These are phyloP conservation scores for Diceros bicornis DNA, from an alignment of 2,797 vertebrate species.

Conservation along the genomic window DNA sequence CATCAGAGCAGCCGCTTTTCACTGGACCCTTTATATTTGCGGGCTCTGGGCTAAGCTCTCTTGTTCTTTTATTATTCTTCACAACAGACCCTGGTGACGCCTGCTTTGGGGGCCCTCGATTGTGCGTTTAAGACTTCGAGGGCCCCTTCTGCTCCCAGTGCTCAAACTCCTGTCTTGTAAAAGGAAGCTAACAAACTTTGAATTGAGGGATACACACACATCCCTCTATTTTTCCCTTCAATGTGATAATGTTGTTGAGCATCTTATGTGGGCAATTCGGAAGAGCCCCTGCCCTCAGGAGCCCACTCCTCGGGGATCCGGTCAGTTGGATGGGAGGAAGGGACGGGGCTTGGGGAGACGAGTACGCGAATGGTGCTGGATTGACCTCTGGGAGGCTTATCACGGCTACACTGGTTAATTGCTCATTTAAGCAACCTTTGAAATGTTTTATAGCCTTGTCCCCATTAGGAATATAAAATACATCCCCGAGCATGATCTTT, in stretches of 20 bases:
- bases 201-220: neutral
- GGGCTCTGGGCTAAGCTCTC: neutral
- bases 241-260: neutral
- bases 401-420: neutral
- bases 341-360: neutral
- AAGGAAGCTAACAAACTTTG: neutral
- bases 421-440: slow-evolving; percentile 24
- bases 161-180: neutral
- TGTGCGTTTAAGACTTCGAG: neutral
- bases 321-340: neutral
- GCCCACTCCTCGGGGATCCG: neutral
- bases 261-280: neutral
- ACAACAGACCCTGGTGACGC: neutral
- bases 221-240: rapidly evolving
- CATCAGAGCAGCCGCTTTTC: neutral
- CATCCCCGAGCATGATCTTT: neutral
- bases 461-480: neutral
- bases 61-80: neutral
- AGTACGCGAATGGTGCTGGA: neutral
- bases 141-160: neutral
- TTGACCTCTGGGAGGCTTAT: slow-evolving; percentile 11
- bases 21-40: neutral
- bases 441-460: neutral
- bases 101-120: neutral
- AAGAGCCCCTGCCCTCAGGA: neutral